These are phyloP conservation scores for Apamea monoglypha DNA, from an alignment of 2,888 invertebrate genomes.

Conservation along the genomic window DNA sequence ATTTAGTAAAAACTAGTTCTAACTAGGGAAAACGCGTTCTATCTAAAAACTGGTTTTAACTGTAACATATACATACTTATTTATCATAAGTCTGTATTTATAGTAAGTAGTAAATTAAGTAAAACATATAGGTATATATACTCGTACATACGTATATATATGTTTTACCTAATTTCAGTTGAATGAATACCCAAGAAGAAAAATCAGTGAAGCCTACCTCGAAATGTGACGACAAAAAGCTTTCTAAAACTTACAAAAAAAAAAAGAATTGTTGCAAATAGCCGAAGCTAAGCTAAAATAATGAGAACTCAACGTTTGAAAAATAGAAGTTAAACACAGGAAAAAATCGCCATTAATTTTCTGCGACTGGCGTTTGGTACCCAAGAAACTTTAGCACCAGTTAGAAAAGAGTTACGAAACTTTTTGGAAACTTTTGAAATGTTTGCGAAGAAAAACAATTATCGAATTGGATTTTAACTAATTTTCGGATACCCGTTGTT, in stretches of 20 bases:
- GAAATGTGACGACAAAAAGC: constrained; percentile 11
- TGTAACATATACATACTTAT: too few relatives aligned
- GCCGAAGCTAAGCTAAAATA: constrained; percentile 58
- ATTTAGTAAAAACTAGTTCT: too few relatives aligned
- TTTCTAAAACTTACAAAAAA: constrained; percentile 28
- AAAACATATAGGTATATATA: too few relatives aligned
- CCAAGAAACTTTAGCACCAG: constrained; percentile 72
- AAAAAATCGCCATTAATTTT: constrained; percentile 82
- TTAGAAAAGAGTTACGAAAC: constrained; percentile 81
- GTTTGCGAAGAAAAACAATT: constrained; percentile 81
- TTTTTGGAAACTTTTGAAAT: constrained; percentile 73
- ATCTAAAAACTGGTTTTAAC: too few relatives aligned
- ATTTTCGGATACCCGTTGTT: constrained; percentile 64
- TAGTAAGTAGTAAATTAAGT: too few relatives aligned
- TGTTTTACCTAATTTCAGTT: neutral
- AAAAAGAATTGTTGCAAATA: constrained; percentile 59
- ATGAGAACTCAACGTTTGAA: constrained; percentile 72
- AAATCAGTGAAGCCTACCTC: constrained; percentile 2
- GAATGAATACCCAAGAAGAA: constrained; percentile 5
- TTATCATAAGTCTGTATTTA: too few relatives aligned
- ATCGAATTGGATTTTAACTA: constrained; percentile 76
- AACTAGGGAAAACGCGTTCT: too few relatives aligned
- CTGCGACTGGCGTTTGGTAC: constrained; percentile 83
- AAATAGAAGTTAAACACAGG: constrained; percentile 71
- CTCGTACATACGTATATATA: too few relatives aligned